Base-by-base conservation (phyloP, 2,797 vertebrate genomes). In the Sebastes oblongus region DNA sequence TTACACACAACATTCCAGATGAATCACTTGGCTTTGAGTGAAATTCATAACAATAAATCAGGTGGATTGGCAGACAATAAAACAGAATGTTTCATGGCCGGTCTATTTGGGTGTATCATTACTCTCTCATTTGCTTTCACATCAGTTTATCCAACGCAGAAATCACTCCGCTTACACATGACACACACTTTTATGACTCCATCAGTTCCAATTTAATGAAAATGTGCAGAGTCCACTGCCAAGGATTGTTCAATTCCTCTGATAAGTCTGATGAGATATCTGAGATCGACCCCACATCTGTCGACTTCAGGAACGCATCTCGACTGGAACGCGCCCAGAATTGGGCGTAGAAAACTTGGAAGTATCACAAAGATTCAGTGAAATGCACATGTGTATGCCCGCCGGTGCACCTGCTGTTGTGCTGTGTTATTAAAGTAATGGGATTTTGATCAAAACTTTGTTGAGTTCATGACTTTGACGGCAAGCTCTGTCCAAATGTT, bases 31-130 rank as follows among this genome's bases (percentile, higher is more conserved):
- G 80, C 81, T 85, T 54, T 52, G 46, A 72, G 52, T 68, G 72
- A 74, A 73, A 78, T 84, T 82, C 55, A 75, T 67, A 66, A 87
- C 72, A 20, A 80, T 93, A 91, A 90, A 91, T 91, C 87, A 52
- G 77, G 75, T 84, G 75, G 73, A 85, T 90, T 88, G 86, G 58
- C 77, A 87, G 80, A 86, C 77, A 46, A 78, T 90, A 91, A 91
- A 92, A 91, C 46, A 39, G 52, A 71, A 84, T 75, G 71, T 87
- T 91, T 86, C 65, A 84, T 80, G 75, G 69, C 72, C 55, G 1
- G 66, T 81, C 29, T 52, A 8, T 77, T 80, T 81, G 66, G 65
- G 46, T 69, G 54, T 7, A 42, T 77, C 14, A 64, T 85, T 81
- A 68, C 25, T 30, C 39, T 76, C 66, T 78, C 52, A 68, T 14